These are phyloP conservation scores for Piliocolobus tephrosceles DNA, from an alignment of 2,113 vertebrate species.

Conservation along the genomic window DNA sequence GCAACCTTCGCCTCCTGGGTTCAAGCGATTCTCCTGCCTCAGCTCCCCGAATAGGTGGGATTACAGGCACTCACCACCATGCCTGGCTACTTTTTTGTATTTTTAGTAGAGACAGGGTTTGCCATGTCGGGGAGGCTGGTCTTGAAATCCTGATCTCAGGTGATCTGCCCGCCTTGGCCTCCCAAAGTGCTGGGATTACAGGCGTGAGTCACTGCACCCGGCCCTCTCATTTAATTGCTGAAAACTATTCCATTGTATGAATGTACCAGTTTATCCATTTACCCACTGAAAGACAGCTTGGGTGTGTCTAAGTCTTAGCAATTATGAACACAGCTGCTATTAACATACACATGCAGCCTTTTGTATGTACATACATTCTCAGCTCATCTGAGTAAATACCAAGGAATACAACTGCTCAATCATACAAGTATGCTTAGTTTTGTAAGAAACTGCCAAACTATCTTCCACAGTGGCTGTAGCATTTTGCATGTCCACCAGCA, in stretches of 20 bases:
- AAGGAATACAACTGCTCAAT: not conserved
- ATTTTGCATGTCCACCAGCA: not conserved
- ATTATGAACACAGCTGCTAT: not conserved
- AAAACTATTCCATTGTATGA: not conserved
- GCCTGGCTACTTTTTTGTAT: too few relatives aligned
- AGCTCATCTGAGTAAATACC: not conserved
- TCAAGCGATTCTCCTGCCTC: too few relatives aligned
- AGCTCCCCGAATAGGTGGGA: too few relatives aligned
- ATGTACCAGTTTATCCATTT: not conserved
- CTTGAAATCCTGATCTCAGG: too few relatives aligned
- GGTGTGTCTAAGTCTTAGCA: not conserved
- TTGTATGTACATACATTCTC: not conserved
- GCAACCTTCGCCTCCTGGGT: too few relatives aligned
- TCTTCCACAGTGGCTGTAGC: not conserved
- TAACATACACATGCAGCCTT: not conserved
- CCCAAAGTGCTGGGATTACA: too few relatives aligned
- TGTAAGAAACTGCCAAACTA: not conserved
- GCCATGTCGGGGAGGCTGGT: too few relatives aligned
- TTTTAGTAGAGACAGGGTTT: too few relatives aligned
- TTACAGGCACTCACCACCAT: too few relatives aligned
- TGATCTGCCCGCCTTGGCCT: too few relatives aligned
- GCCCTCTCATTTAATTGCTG: not conserved
- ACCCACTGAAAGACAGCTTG: not conserved
- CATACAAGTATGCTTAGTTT: not conserved
- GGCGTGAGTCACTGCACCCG: too few relatives aligned